These are phyloP conservation scores for Octonoba sinensis DNA, from an alignment of 2,888 invertebrate species.

Conservation along the genomic window DNA sequence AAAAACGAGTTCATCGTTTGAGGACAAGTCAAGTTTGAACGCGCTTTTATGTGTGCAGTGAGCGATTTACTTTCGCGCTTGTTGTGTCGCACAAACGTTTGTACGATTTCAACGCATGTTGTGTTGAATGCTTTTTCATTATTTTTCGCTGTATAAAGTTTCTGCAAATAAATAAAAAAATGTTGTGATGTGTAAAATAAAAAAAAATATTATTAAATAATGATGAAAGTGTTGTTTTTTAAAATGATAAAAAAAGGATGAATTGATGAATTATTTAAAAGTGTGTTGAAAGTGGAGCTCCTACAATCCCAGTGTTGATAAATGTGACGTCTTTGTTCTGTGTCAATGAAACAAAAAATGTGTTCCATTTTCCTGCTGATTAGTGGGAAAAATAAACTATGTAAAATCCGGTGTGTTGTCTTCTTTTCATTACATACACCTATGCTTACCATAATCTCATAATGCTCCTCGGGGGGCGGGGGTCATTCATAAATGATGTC, in stretches of 20 bases:
- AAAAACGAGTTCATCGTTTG: too few relatives aligned
- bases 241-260: constrained; percentile 40
- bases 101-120: constrained; percentile 47
- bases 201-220: constrained; percentile 49
- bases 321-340: constrained; percentile 62
- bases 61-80: constrained; percentile 34
- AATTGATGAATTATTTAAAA: constrained; percentile 59
- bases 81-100: constrained; percentile 21
- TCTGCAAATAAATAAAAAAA: constrained; percentile 46
- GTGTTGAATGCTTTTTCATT: constrained; percentile 47
- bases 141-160: constrained; percentile 59
- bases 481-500: too few relatives aligned
- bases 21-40: background rate
- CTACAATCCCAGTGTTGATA: constrained; percentile 61
- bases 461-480: too few relatives aligned
- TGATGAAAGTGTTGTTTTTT: constrained; percentile 52
- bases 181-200: constrained; percentile 60
- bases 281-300: constrained; percentile 57
- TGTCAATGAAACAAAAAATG: constrained; percentile 59
- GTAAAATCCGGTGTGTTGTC: constrained; percentile 44
- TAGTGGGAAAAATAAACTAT: constrained; percentile 59
- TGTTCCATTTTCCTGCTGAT: constrained; percentile 60
- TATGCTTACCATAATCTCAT: background rate
- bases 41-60: constrained; percentile 32
- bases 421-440: constrained; percentile 3